These are phyloP conservation scores for Crenuchus spilurus DNA, from an alignment of 2,797 vertebrate species.

Conservation along the genomic window DNA sequence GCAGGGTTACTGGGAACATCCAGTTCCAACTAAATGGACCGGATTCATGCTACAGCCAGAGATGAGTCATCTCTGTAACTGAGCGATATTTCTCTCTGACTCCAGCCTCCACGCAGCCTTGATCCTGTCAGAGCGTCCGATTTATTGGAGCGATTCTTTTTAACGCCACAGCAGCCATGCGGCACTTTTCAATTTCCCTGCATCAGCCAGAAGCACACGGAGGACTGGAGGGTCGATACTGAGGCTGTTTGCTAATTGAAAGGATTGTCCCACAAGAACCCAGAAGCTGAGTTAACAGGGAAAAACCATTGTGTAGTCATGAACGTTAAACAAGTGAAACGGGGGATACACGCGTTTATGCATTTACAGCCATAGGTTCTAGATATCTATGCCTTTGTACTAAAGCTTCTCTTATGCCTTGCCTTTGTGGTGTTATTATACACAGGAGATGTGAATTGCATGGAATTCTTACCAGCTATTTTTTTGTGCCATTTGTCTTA, in stretches of 20 bases:
- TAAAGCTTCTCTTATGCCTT: neutral
- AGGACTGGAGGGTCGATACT: neutral
- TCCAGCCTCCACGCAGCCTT: neutral
- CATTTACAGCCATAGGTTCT: neutral
- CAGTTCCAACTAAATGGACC: neutral
- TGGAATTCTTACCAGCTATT: too few species aligned
- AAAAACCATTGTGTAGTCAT: too few species aligned
- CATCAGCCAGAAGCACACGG: neutral
- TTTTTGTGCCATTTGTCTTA: neutral
- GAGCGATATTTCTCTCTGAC: neutral
- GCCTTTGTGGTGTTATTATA: neutral
- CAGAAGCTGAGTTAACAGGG: neutral
- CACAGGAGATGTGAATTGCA: neutral
- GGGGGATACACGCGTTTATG: neutral
- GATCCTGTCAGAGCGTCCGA: neutral
- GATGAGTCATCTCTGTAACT: constrained; percentile 1
- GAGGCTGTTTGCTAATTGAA: neutral
- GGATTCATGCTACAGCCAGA: neutral
- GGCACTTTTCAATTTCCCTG: neutral
- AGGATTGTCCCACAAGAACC: too few species aligned
- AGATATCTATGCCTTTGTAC: neutral
- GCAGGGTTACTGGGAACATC: neutral
- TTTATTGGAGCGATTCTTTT: constrained; percentile 6
- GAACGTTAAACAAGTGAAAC: neutral
- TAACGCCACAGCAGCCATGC: neutral